These are phyloP conservation scores for Hyperopisus bebe DNA, from an alignment of 2,113 vertebrate genomes.

Conservation along the genomic window DNA sequence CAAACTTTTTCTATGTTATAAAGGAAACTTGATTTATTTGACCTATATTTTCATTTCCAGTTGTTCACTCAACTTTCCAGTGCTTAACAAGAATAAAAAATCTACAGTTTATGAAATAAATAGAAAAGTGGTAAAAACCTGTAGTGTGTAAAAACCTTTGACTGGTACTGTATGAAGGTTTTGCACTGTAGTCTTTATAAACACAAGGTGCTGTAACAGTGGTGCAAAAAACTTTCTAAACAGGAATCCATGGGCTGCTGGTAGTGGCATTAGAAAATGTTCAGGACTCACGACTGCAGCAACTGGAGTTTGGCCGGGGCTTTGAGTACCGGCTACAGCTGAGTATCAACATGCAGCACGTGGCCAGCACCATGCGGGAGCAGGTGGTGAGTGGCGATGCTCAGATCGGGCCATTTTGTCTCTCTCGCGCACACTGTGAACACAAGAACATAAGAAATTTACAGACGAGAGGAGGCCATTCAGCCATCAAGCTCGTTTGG, in stretches of 20 bases:
- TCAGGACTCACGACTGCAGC: constrained; percentile 60
- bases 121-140: too few species aligned
- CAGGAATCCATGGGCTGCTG: constrained; percentile 71
- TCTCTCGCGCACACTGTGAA: background rate
- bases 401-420: background rate
- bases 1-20: too few species aligned
- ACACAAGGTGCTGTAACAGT: background rate
- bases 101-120: too few species aligned
- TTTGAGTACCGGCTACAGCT: constrained; percentile 66
- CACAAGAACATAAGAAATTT: too few species aligned
- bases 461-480: too few species aligned
- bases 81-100: too few species aligned
- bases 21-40: too few species aligned
- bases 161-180: background rate
- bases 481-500: too few species aligned
- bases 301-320: constrained; percentile 79
- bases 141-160: too few species aligned
- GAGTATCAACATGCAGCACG: constrained; percentile 58
- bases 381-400: constrained; percentile 70
- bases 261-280: constrained; percentile 65
- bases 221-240: background rate
- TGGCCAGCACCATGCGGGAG: constrained; percentile 60
- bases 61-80: too few species aligned
- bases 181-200: background rate
- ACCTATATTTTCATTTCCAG: too few species aligned